Evolutionary conservation across 2,797 vertebrate species (phyloP), one percentile per base, ranked within the genome.

Genomic region (Leuciscus waleckii): DNA sequence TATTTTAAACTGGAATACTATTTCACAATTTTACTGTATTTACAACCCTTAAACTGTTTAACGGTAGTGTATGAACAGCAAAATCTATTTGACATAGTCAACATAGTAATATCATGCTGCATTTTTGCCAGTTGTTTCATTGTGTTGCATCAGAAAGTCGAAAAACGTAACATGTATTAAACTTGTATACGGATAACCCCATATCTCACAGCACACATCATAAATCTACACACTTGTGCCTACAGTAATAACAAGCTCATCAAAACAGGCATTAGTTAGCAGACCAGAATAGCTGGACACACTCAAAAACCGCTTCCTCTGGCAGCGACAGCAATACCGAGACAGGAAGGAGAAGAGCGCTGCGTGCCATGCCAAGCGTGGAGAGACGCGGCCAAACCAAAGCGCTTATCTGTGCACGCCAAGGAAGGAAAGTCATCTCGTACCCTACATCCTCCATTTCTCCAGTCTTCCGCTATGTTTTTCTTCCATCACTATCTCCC

Each of bases 341-440:
- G 90, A 88, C 93, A 94, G 94, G 94, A 93, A 93, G 43, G 81
- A 84, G 79, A 74, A 73, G 73, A 86, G 81, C 49, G 58, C 74
- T 43, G 81, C 69, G 26, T 73, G 85, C 73, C 32, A 35, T 85
- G 87, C 82, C 89, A 88, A 79, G 21, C 32, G 37, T 3, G 39
- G 84, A 76, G 65, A 83, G 76, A 58, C 8, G 10, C 4, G 32
- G 75, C 84, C 75, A 86, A 86, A 83, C 9, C 43, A 19, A 70
- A 67, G 88, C 65, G 84, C 90, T 90, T 93, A 92, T 90, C 88
- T 85, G 85, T 89, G 78, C 86, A 84, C 39, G 77, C 87, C 41
- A 88, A 92, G 92, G 94, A 93, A 95, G 93, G 93, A 94, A 94
- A 93, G 87, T 88, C 92, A 85, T 92, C 92, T 94, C 89, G 92